A percentile compares a stretch with the other conserved stretches of the same genome.
These are phyloP conservation scores for Anaspis maculata DNA, from an alignment of 2,888 invertebrate genomes.

Conservation along the genomic window DNA sequence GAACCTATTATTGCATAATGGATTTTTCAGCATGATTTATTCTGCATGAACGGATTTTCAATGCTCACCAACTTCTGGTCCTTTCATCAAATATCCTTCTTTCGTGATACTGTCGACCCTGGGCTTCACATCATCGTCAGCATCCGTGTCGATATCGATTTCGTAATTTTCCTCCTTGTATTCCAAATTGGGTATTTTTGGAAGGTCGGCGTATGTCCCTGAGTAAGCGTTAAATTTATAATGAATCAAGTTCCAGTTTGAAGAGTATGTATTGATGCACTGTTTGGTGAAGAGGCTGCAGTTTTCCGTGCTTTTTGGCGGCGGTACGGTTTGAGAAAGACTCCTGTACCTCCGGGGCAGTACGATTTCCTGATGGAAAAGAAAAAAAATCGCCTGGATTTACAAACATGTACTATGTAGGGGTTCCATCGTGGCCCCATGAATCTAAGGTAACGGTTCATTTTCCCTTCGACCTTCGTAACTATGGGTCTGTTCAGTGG, in stretches of 20 bases:
- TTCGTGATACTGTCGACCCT: conserved; percentile 75
- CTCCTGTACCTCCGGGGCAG: conserved; percentile 75
- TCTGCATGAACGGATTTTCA: neutral
- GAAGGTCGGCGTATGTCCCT: conserved; percentile 78
- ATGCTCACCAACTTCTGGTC: conserved; percentile 65
- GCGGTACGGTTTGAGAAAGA: conserved; percentile 47
- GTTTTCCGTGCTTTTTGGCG: conserved; percentile 39
- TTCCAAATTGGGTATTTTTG: conserved; percentile 59
- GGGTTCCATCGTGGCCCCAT: no score
- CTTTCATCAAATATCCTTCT: conserved; percentile 85
- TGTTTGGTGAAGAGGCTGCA: conserved; percentile 58
- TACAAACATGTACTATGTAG: no score
- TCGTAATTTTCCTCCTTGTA: conserved; percentile 82
- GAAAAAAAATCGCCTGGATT: no score
- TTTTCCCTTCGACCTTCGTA: no score
- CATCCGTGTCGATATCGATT: conserved; percentile 80
- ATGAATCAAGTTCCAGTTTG: conserved; percentile 82
- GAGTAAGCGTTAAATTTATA: conserved; percentile 88
- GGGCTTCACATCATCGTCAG: conserved; percentile 60
- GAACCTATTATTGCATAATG: no score
- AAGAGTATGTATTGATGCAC: conserved; percentile 69
- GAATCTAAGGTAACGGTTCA: no score
- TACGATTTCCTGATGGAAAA: conserved; percentile 76
- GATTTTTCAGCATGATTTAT: no score
- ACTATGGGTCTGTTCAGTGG: no score